Conservation (phyloP, 2,888 invertebrate genomes). For the Lapara coniferarum region DNA sequence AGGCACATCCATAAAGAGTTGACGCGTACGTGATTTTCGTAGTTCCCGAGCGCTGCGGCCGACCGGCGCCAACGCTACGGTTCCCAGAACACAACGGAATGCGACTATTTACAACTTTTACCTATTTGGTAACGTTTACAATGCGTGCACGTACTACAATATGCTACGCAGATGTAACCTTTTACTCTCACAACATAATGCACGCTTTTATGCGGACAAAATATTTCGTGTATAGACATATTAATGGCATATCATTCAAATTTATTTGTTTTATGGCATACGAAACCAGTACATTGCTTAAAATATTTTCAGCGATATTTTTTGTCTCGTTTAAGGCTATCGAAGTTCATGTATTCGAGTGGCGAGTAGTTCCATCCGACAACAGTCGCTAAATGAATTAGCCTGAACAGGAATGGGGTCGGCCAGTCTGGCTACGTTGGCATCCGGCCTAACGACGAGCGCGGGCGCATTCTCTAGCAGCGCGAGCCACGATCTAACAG, state of each 20-base stretch:
- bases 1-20: slow-evolving; percentile 43
- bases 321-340: slow-evolving; percentile 26
- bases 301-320: neutral
- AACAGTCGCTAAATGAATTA: slow-evolving; percentile 78
- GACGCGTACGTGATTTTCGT: slow-evolving; percentile 27
- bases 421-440: slow-evolving; percentile 81
- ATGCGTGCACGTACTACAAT: slow-evolving; percentile 67
- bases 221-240: neutral
- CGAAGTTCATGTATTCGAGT: slow-evolving; percentile 44
- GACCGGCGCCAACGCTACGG: slow-evolving; percentile 66
- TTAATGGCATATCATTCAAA: neutral
- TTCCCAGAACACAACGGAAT: slow-evolving; percentile 76
- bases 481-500: slow-evolving; percentile 36
- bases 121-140: slow-evolving; percentile 80
- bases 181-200: slow-evolving; percentile 53
- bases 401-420: slow-evolving; percentile 80
- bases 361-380: slow-evolving; percentile 48
- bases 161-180: slow-evolving; percentile 56
- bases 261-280: neutral
- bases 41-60: slow-evolving; percentile 37
- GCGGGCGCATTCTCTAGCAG: slow-evolving; percentile 69
- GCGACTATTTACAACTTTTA: slow-evolving; percentile 81
- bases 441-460: slow-evolving; percentile 81
- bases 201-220: neutral
- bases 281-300: neutral